A percentile compares a stretch with the other conserved stretches of the same genome.
phyloP scores from a whole-genome alignment of 2,888 invertebrate genomes.

The Bimastos eiseni region DNA sequence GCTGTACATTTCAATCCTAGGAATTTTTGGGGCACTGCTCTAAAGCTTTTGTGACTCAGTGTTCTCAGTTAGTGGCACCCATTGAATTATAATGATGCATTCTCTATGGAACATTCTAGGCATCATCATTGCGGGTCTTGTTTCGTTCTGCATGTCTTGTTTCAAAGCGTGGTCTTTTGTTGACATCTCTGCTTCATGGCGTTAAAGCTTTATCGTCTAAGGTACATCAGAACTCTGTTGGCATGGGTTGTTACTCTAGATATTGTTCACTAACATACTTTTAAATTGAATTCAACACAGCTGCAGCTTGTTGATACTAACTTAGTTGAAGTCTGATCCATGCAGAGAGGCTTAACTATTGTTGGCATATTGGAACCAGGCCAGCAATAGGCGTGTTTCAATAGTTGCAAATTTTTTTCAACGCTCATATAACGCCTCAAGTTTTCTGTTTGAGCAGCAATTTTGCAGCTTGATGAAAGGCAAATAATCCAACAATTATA shows the following conservation, averaged over 20 bases:
- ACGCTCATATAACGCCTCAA: background rate
- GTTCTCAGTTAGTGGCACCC: background rate
- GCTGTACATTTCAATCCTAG: background rate
- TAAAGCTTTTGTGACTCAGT: background rate
- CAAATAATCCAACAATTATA: background rate
- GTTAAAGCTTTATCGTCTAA: background rate
- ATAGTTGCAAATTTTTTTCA: background rate
- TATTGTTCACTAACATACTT: background rate
- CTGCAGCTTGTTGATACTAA: background rate
- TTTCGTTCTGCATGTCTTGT: constrained; percentile 6
- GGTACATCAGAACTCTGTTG: constrained; percentile 1
- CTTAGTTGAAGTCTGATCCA: background rate
- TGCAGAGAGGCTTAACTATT: background rate
- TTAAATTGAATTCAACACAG: too few species aligned
- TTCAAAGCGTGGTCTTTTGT: background rate
- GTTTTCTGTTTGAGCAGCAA: background rate
- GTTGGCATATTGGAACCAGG: too few species aligned
- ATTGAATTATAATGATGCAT: background rate
- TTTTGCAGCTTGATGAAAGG: background rate
- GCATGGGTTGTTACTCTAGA: background rate
- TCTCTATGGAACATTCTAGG: constrained; percentile 2
- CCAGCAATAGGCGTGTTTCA: too few species aligned
- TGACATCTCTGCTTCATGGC: background rate
- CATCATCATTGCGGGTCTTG: background rate
- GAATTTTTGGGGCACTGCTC: background rate